Conservation (phyloP, 2,113 vertebrate species). For the Bubo blakistoni region DNA sequence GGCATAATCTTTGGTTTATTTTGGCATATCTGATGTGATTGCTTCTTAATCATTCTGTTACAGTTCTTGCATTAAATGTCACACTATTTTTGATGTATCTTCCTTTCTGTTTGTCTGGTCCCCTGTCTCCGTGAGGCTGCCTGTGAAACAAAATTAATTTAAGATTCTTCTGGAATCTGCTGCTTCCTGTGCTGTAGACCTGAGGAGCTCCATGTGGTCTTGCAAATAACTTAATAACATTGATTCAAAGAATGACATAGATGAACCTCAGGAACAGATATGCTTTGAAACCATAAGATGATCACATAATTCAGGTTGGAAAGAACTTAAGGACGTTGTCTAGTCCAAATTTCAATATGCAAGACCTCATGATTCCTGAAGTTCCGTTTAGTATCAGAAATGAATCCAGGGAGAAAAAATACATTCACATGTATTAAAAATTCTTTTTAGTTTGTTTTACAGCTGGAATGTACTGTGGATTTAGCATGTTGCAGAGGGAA, state of each 20-base stretch:
- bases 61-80: background rate
- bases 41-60: background rate
- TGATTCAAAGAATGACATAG: background rate
- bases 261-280: background rate
- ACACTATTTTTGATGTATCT: background rate
- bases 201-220: background rate
- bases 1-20: background rate
- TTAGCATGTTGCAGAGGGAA: slow-evolving; percentile 22
- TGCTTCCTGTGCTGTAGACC: background rate
- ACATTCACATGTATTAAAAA: background rate
- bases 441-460: slow-evolving; percentile 2
- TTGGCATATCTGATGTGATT: background rate
- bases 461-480: slow-evolving; percentile 21
- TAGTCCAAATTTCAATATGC: background rate
- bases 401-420: background rate
- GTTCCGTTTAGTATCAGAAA: background rate
- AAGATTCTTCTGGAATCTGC: background rate
- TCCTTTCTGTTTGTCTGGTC: background rate
- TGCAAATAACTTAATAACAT: background rate
- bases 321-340: background rate
- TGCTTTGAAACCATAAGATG: background rate
- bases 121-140: background rate
- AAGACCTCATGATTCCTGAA: background rate
- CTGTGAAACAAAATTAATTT: background rate
- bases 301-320: background rate